Percentiles rank a stretch among this genome's conserved stretches.
Conservation (phyloP, 2,797 vertebrate species). For the Nannoperca australis region DNA sequence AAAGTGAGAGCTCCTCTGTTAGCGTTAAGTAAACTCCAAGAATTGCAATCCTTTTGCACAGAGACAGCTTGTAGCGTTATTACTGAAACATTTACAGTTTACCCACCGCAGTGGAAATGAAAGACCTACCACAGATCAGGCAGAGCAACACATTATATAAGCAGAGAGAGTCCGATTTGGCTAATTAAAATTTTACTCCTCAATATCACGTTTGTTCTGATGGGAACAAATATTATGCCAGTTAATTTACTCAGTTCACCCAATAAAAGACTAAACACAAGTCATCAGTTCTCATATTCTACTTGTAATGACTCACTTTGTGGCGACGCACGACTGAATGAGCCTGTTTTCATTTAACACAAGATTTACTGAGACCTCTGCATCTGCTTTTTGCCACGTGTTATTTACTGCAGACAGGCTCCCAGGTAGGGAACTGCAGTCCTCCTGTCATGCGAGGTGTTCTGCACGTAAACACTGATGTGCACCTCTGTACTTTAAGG, state of each 20-base stretch:
- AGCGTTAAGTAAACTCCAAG: not conserved
- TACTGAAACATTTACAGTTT: constrained; percentile 28
- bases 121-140: constrained; percentile 11
- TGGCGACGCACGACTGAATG: not conserved
- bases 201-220: constrained; percentile 29
- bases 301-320: constrained; percentile 14
- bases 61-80: not conserved
- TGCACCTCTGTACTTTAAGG: not conserved
- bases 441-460: not conserved
- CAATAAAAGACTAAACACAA: constrained; percentile 15
- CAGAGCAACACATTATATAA: constrained; percentile 3
- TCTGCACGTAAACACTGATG: not conserved
- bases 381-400: not conserved
- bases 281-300: constrained; percentile 15
- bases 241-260: constrained; percentile 7
- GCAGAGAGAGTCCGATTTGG: not conserved
- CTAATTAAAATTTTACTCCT: constrained; percentile 7
- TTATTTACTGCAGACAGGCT: constrained; percentile 16
- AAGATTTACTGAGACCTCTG: constrained; percentile 11
- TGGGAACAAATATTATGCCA: not conserved
- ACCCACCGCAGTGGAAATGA: not conserved
- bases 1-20: not conserved
- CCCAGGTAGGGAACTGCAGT: not conserved
- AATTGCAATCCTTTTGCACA: not conserved
- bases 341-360: constrained; percentile 11